Percentiles rank a stretch among this genome's conserved stretches.
phyloP scores from a whole-genome alignment of 2,888 invertebrate genomes.

The Drosophila dives region DNA sequence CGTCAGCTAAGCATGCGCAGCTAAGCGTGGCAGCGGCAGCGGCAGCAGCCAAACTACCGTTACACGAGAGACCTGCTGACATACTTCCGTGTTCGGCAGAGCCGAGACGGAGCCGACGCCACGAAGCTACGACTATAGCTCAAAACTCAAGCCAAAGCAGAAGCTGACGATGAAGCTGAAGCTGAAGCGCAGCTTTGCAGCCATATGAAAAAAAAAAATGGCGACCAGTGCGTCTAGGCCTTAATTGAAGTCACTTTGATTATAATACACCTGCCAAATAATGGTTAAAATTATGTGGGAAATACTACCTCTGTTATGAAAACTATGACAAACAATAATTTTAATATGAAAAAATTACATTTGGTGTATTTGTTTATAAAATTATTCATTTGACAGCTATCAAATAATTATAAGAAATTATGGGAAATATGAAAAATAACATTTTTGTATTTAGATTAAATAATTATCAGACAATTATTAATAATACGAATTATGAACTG shows the following conservation, averaged over 20 bases:
- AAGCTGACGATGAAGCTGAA: conserved; percentile 18
- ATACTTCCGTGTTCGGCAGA: conserved; percentile 85
- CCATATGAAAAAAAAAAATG: conserved; percentile 38
- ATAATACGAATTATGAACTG: neutral
- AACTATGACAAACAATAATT: neutral
- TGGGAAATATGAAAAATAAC: neutral
- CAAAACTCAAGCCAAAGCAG: conserved; percentile 23
- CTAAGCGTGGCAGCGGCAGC: conserved; percentile 68
- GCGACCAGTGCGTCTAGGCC: conserved; percentile 24
- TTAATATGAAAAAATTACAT: neutral
- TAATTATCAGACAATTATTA: neutral
- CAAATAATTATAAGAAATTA: neutral
- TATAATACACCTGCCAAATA: conserved; percentile 15
- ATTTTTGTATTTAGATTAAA: neutral
- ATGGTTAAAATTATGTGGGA: neutral
- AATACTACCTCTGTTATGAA: neutral
- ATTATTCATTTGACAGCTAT: neutral
- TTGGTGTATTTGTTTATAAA: neutral
- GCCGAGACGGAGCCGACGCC: conserved; percentile 53
- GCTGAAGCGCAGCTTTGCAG: conserved; percentile 44
- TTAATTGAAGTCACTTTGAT: conserved; percentile 18
- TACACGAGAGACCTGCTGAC: conserved; percentile 85
- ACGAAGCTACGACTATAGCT: conserved; percentile 42
- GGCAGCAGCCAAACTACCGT: conserved; percentile 82
- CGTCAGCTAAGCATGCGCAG: conserved; percentile 73